Percentiles rank a stretch among this genome's conserved stretches.
phyloP scores from a whole-genome alignment of 2,888 invertebrate genomes.

The Tillus elongatus region DNA sequence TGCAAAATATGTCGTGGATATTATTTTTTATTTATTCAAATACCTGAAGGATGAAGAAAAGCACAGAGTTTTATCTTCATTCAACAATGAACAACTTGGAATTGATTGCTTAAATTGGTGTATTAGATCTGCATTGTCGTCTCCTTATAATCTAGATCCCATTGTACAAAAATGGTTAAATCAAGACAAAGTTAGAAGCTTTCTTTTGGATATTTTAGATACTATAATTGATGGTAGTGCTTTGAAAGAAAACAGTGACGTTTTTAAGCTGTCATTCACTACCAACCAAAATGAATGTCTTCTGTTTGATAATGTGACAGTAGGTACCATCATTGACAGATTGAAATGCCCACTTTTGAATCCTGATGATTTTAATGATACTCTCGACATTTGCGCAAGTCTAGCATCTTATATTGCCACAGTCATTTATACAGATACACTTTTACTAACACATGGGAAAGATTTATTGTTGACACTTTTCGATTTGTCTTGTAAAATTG shows the following conservation, averaged over 20 bases:
- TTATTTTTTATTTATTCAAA: conserved; percentile 53
- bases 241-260: conserved; percentile 31
- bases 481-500: conserved; percentile 40
- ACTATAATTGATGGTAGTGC: conserved; percentile 32
- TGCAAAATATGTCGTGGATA: no score
- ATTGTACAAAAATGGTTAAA: conserved; percentile 44
- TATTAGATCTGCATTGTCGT: conserved; percentile 39
- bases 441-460: conserved; percentile 36
- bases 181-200: conserved; percentile 37
- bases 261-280: conserved; percentile 36
- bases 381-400: conserved; percentile 45
- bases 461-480: conserved; percentile 44
- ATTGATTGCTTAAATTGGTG: conserved; percentile 43
- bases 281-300: conserved; percentile 40
- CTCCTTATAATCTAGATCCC: conserved; percentile 39
- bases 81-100: no score
- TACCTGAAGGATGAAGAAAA: conserved; percentile 49
- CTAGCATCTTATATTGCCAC: conserved; percentile 47
- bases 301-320: not conserved
- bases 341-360: conserved; percentile 36
- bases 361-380: conserved; percentile 26
- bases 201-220: conserved; percentile 38
- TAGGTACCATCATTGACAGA: conserved; percentile 34
- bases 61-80: conserved; percentile 45
- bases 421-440: conserved; percentile 43